Evolutionary conservation across 1,140 invertebrate species (phyloP).

Genomic region (Cherax destructor): DNA sequence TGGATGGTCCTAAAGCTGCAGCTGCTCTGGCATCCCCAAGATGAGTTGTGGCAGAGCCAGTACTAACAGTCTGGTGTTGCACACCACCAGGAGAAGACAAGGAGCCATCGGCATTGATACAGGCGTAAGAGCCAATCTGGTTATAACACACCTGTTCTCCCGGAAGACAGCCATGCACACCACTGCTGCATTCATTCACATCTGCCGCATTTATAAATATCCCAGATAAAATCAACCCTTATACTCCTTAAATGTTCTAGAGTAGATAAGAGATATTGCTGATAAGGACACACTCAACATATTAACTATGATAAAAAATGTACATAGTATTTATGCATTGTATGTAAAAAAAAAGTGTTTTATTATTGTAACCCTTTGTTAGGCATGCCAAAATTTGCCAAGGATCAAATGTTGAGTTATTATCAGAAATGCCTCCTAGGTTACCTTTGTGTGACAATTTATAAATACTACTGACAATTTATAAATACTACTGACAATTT

Average conservation of each 20-base stretch:
- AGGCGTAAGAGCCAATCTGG: constrained; percentile 82
- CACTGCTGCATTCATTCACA: constrained; percentile 83
- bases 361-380: no score
- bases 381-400: no score
- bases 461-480: no score
- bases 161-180: constrained; percentile 80
- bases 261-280: neutral
- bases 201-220: constrained; percentile 76
- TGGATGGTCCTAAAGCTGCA: neutral
- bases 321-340: no score
- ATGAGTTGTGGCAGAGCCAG: neutral
- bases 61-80: neutral
- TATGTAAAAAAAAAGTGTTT: no score
- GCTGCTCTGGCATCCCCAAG: neutral
- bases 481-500: no score
- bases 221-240: neutral
- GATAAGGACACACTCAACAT: neutral
- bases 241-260: neutral
- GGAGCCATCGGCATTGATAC: constrained; percentile 75
- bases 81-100: constrained; percentile 39
- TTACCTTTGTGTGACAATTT: no score
- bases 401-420: no score
- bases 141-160: constrained; percentile 83
- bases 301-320: neutral
- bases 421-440: no score